Evolutionary conservation across 2,888 invertebrate genomes (phyloP), one percentile per base, ranked within the genome.

Genomic region (Meiosimyza decipiens): DNA sequence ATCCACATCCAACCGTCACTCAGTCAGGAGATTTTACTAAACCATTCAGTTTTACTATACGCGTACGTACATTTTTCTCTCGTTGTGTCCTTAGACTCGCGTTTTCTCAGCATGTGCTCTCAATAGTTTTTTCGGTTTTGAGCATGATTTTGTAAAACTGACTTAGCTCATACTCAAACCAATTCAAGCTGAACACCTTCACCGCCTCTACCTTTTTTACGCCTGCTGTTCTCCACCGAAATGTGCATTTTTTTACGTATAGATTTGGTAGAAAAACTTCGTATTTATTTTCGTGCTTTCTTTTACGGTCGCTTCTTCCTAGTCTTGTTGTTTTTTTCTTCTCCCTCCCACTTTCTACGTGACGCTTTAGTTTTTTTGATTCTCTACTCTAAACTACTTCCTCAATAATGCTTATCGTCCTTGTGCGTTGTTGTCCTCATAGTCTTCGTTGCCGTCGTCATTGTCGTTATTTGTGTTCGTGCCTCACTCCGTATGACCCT

Each of bases 321-420:
- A 22, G 40, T 40, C 40, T 73, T 59, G 16, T 63, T 73, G 57
- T 63, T 51, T 62, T 71, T 67, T 62, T 57, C 52, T 66, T 22
- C 74, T 71, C 50, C 59, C 50, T 40, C 75, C 51, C 55, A 51
- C 33, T 57, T 68, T 59, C 49, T n/a, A 60, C 47, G 74, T 59
- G 57, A 49, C 59, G 59, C 57, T 72, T 69, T 72, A 72, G 72
- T 71, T 71, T 59, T 72, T 69, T 71, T 54, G 71, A n/a, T 33
- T 15, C 16, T 16, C 9, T 79, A 78, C 82, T 81, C 80, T 80
- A 81, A 83, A 83, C 82, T 82, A 82, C 82, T 82, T 82, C 82
- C 83, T 82, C 82, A 82, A 82, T 82, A 82, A 83, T 82, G 83
- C 81, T 82, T 82, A 80, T 82, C 82, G 82, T 82, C 82, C 82